Evolutionary conservation across 2,888 invertebrate species (phyloP).

Genomic region (Craniophora ligustri): DNA sequence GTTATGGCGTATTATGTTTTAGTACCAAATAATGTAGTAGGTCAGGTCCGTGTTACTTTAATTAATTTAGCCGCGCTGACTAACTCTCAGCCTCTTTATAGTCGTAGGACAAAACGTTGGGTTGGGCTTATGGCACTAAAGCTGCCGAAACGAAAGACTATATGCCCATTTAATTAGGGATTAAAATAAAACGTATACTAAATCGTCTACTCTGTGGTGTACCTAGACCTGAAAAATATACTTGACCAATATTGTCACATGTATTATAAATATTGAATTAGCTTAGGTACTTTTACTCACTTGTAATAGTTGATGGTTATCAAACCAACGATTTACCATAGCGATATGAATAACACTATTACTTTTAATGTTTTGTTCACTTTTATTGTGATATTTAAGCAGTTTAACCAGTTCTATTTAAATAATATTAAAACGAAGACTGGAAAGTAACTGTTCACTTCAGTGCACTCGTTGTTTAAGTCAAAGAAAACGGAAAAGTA

Average conservation of each 20-base stretch:
- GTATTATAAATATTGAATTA: no score
- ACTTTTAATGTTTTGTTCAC: no score
- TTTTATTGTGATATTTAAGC: neutral
- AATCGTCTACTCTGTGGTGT: no score
- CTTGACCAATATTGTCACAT: no score
- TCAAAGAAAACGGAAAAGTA: neutral
- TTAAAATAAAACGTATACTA: no score
- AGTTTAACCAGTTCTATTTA: neutral
- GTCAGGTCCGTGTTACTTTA: neutral
- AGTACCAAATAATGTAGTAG: constrained; percentile 1
- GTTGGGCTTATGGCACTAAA: constrained; percentile 5
- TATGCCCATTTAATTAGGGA: constrained; percentile 10
- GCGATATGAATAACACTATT: no score
- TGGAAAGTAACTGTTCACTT: neutral
- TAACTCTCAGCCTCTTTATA: constrained; percentile 8
- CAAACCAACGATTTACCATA: no score
- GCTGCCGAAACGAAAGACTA: neutral
- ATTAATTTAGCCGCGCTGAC: constrained; percentile 6
- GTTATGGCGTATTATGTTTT: neutral
- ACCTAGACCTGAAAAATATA: no score
- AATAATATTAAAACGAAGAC: neutral
- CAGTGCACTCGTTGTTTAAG: neutral
- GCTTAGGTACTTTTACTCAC: no score
- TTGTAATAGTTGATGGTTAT: no score
- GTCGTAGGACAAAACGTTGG: constrained; percentile 2